Evolutionary conservation across 2,113 vertebrate genomes (phyloP).

Genomic region (Otocyon megalotis): DNA sequence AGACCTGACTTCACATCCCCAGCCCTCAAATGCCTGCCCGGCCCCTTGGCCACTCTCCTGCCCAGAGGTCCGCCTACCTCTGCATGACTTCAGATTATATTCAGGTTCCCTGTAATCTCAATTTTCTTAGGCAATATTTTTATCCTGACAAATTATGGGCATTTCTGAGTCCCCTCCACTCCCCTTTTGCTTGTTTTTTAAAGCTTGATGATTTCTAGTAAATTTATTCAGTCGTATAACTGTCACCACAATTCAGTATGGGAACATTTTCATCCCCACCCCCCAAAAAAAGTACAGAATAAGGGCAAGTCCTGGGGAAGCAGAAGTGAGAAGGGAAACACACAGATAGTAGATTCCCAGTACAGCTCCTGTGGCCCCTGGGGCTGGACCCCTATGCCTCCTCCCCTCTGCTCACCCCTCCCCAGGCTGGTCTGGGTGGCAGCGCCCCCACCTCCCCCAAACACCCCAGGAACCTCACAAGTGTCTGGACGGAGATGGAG

Average conservation of each 20-base stretch:
- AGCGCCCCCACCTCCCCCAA: neutral
- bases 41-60: no score
- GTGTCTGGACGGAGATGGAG: neutral
- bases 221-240: neutral
- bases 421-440: neutral
- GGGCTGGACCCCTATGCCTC: no score
- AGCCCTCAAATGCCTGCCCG: neutral
- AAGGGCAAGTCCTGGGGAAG: no score
- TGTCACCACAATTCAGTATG: neutral
- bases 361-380: no score
- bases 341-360: neutral
- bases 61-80: neutral
- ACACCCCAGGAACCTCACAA: no score
- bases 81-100: neutral
- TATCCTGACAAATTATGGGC: neutral
- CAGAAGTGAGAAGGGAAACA: neutral
- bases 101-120: neutral
- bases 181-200: neutral
- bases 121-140: neutral
- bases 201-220: neutral
- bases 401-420: accelerated
- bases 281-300: neutral
- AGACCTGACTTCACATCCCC: accelerated
- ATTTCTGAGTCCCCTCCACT: neutral
- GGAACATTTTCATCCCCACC: neutral